A percentile compares a stretch with the other conserved stretches of the same genome.
Evolutionary conservation across 2,888 invertebrate genomes (phyloP).

Genomic region (Itoplectis maculator): DNA sequence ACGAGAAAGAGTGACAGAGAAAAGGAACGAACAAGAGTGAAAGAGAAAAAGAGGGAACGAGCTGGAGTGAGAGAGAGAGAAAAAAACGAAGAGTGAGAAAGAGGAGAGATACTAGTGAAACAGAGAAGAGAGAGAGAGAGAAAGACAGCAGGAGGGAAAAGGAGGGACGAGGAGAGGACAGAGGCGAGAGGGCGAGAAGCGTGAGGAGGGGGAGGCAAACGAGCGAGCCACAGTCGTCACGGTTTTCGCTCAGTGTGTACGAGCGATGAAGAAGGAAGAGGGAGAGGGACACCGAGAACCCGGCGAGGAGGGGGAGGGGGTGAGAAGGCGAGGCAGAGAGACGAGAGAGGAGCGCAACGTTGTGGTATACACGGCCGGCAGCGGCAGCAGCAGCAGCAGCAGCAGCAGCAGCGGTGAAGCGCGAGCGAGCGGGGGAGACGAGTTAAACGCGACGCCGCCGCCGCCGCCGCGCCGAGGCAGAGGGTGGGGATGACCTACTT

Average conservation of each 20-base stretch:
- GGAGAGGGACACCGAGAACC: slow-evolving; percentile 65
- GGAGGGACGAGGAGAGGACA: not conserved
- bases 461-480: too few relatives aligned
- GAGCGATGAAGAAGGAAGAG: slow-evolving; percentile 36
- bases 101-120: too few relatives aligned
- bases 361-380: slow-evolving; percentile 59
- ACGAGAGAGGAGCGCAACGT: slow-evolving; percentile 49
- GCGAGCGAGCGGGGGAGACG: slow-evolving; percentile 65
- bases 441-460: slow-evolving; percentile 51
- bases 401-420: slow-evolving; percentile 70
- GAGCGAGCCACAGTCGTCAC: slow-evolving; percentile 27
- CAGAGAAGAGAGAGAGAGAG: too few relatives aligned
- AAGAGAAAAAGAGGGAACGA: too few relatives aligned
- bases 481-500: slow-evolving; percentile 92
- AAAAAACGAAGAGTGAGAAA: slow-evolving; percentile 1
- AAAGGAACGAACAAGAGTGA: too few relatives aligned
- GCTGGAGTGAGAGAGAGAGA: slow-evolving; percentile 12
- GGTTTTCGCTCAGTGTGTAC: slow-evolving; percentile 37
- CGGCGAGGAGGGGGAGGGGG: slow-evolving; percentile 16
- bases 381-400: too few relatives aligned
- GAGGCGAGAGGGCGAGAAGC: not conserved
- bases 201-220: slow-evolving; percentile 39
- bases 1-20: not conserved
- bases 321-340: slow-evolving; percentile 31
- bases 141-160: too few relatives aligned